phyloP scores from a whole-genome alignment of 2,113 vertebrate genomes.

The Gasterosteus aculeatus region DNA sequence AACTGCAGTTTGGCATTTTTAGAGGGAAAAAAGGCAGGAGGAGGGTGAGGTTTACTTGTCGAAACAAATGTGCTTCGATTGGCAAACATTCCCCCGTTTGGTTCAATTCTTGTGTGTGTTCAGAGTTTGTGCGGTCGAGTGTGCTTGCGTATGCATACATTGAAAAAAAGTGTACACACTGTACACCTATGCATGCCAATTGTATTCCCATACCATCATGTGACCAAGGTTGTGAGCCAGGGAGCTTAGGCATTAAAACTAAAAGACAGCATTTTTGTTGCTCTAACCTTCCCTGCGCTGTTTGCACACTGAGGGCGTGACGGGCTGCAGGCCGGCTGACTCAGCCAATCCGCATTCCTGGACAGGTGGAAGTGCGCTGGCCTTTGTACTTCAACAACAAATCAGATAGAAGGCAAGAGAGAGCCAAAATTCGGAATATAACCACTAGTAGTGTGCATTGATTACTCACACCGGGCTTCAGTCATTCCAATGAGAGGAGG shows the following conservation, averaged over 20 bases:
- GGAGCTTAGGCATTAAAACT: conserved; percentile 22
- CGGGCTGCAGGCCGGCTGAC: conserved; percentile 49
- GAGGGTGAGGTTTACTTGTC: conserved; percentile 23
- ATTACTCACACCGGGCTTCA: conserved; percentile 34
- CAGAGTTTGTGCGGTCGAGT: not conserved
- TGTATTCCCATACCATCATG: conserved; percentile 13
- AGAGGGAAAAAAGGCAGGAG: not conserved
- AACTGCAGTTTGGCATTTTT: conserved; percentile 28
- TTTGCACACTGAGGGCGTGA: conserved; percentile 57
- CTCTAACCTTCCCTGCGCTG: conserved; percentile 22
- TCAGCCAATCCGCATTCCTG: conserved; percentile 61
- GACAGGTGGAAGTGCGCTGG: conserved; percentile 24
- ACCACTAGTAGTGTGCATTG: conserved; percentile 22
- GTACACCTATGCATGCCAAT: conserved; percentile 20
- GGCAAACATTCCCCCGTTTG: conserved; percentile 14
- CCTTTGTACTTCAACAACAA: conserved; percentile 48
- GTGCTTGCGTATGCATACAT: conserved; percentile 24
- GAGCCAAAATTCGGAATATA: conserved; percentile 11
- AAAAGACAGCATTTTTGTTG: conserved; percentile 15
- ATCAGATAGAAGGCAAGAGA: conserved; percentile 12
- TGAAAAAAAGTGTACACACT: conserved; percentile 3
- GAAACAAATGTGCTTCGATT: conserved; percentile 10
- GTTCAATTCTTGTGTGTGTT: conserved; percentile 10
- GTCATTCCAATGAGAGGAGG: conserved; percentile 17
- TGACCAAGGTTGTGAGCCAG: not conserved